A percentile compares a stretch with the other conserved stretches of the same genome.
phyloP scores from a whole-genome alignment of 1,140 invertebrate genomes.

The Listronotus bonariensis region DNA sequence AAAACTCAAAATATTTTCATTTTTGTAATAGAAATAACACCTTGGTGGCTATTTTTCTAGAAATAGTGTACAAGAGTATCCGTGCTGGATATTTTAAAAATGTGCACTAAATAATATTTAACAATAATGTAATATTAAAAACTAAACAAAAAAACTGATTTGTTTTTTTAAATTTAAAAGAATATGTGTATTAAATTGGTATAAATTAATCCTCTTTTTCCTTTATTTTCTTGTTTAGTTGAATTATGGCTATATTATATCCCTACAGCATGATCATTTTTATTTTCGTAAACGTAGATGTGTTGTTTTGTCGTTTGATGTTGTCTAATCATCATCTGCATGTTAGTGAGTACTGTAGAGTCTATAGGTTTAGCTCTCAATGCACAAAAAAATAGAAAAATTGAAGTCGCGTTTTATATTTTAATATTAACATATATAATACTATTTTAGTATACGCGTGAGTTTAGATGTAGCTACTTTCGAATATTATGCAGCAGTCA shows the following conservation, averaged over 20 bases:
- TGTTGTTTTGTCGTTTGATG: slow-evolving; percentile 48
- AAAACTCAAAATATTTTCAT: too few relatives aligned
- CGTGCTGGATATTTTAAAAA: too few relatives aligned
- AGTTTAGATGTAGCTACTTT: slow-evolving; percentile 46
- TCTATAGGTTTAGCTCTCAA: slow-evolving; percentile 47
- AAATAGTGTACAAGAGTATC: too few relatives aligned
- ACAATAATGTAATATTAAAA: too few relatives aligned
- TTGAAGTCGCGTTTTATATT: slow-evolving; percentile 53
- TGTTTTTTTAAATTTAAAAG: too few relatives aligned
- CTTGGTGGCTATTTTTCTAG: too few relatives aligned
- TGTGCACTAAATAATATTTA: too few relatives aligned
- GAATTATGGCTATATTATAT: slow-evolving; percentile 1
- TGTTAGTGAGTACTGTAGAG: slow-evolving; percentile 51
- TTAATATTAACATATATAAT: slow-evolving; percentile 51
- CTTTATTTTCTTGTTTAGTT: neutral
- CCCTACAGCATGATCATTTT: slow-evolving; percentile 7
- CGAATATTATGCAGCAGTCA: slow-evolving; percentile 30
- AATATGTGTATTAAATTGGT: too few relatives aligned
- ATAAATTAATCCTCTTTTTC: neutral
- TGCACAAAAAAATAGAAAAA: slow-evolving; percentile 47
- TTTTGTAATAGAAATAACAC: too few relatives aligned
- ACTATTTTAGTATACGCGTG: slow-evolving; percentile 53
- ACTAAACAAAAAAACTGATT: too few relatives aligned
- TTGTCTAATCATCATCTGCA: slow-evolving; percentile 45
- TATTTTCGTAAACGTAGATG: slow-evolving; percentile 19